Percentiles rank a stretch among this genome's conserved stretches.
Conservation (phyloP, 2,113 vertebrate genomes). For the Apistogramma diplotaenia region DNA sequence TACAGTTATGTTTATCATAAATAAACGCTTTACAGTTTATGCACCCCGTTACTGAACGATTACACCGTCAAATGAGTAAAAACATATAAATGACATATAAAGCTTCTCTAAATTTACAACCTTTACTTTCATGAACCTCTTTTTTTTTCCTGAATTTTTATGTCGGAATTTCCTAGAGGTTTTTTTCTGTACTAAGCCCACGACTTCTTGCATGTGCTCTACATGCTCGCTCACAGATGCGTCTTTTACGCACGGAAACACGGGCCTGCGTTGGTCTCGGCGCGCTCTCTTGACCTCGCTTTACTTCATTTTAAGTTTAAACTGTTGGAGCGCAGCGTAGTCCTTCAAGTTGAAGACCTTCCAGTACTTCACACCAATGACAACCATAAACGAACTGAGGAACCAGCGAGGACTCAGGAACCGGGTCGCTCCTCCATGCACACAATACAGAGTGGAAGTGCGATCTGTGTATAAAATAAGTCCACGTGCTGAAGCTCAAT, state of each 20-base stretch:
- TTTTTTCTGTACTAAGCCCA: neutral
- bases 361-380: constrained; percentile 90
- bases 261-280: neutral
- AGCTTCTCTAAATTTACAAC: neutral
- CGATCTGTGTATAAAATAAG: too few relatives aligned
- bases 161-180: neutral
- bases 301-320: constrained; percentile 6
- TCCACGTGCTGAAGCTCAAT: too few relatives aligned
- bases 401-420: constrained; percentile 81
- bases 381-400: constrained; percentile 84
- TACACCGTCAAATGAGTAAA: neutral
- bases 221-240: neutral
- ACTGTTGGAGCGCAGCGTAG: neutral
- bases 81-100: neutral
- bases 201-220: neutral
- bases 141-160: neutral
- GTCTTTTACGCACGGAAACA: constrained; percentile 24
- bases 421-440: too few relatives aligned
- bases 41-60: neutral
- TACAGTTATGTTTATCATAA: neutral
- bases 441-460: too few relatives aligned
- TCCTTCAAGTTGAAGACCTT: constrained; percentile 80
- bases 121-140: neutral
- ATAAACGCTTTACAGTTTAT: neutral
- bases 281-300: neutral